phyloP scores from a whole-genome alignment of 2,888 invertebrate species.

The Nomada ruficornis region DNA sequence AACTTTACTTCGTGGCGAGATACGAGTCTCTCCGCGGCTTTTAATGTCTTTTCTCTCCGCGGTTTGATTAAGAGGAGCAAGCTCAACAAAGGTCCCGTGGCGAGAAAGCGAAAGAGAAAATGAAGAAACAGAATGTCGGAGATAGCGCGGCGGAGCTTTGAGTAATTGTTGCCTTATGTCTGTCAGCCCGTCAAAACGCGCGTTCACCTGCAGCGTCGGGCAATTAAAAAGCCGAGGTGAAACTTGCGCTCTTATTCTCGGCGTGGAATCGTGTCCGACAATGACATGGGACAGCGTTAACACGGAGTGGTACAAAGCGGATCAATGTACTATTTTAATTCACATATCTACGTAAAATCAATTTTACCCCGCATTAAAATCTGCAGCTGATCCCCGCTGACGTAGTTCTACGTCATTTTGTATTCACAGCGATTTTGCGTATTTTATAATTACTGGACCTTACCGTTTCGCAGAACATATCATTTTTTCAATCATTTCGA shows the following conservation, averaged over 20 bases:
- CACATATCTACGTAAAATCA: no score
- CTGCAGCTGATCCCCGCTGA: no score
- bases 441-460: no score
- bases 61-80: constrained; percentile 82
- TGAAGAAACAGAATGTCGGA: constrained; percentile 41
- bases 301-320: no score
- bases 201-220: constrained; percentile 41
- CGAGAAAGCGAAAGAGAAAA: constrained; percentile 49
- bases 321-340: no score
- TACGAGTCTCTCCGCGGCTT: constrained; percentile 77
- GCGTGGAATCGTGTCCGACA: constrained; percentile 8
- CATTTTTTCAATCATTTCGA: no score
- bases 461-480: no score
- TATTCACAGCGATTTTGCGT: no score
- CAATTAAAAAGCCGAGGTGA: constrained; percentile 73
- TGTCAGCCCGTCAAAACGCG: constrained; percentile 79
- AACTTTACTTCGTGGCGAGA: constrained; percentile 82
- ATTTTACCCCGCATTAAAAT: no score
- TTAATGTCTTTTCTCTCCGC: constrained; percentile 82
- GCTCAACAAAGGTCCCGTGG: constrained; percentile 66
- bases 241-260: constrained; percentile 19
- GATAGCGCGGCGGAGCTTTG: constrained; percentile 71
- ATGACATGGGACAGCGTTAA: background rate
- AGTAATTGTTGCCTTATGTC: constrained; percentile 82
- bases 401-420: no score